phyloP scores from a whole-genome alignment of 2,797 vertebrate species.

The Tokudaia tokunoshimensis region DNA sequence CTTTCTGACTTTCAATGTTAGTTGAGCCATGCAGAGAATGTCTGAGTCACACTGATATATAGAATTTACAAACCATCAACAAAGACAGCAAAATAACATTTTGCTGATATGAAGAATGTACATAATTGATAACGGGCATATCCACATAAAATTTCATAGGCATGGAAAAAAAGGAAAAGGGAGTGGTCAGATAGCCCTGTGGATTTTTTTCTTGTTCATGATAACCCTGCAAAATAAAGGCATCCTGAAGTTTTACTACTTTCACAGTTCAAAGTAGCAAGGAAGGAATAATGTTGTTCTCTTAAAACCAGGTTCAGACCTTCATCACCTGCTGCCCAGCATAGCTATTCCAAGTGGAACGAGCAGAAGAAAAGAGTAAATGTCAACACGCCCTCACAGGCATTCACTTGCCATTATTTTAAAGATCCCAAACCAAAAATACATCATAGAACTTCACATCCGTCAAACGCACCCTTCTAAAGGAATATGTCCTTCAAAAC shows the following conservation, averaged over 20 bases:
- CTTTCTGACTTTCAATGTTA: not conserved
- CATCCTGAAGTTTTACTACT: conserved; percentile 37
- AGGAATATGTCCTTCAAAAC: not conserved
- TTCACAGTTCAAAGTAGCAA: conserved; percentile 67
- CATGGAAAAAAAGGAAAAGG: not conserved
- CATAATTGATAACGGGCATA: not conserved
- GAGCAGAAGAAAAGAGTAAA: conserved; percentile 50
- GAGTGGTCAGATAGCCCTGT: not conserved
- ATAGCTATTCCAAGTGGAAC: conserved; percentile 34
- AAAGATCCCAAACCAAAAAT: not conserved
- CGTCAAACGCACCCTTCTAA: conserved; percentile 9
- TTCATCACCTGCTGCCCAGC: not conserved
- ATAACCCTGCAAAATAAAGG: not conserved
- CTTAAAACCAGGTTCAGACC: not conserved
- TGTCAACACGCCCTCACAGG: conserved; percentile 7
- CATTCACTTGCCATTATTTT: conserved; percentile 30
- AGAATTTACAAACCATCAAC: conserved; percentile 55
- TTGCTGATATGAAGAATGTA: not conserved
- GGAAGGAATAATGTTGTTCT: conserved; percentile 51
- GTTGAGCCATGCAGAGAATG: not conserved
- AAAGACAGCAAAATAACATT: not conserved
- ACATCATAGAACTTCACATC: not conserved
- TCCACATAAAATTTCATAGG: not conserved
- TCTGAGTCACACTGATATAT: not conserved
- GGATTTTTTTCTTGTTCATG: not conserved